A percentile compares a stretch with the other conserved stretches of the same genome.
These are phyloP conservation scores for Vespertilio murinus DNA, from an alignment of 2,797 vertebrate genomes.

Conservation along the genomic window DNA sequence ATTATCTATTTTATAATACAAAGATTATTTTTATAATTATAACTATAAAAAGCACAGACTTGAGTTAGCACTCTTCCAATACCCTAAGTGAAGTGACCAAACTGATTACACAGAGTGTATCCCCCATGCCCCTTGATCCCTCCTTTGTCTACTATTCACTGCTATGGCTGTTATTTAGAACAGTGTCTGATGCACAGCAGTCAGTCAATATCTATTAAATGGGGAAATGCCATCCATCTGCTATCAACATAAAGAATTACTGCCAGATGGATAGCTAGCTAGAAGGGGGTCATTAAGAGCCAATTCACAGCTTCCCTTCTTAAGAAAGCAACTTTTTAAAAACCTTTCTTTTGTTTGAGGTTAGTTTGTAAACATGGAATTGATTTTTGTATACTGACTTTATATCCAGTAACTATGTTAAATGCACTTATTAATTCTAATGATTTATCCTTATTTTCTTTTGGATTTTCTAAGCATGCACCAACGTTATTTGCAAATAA, in stretches of 20 bases:
- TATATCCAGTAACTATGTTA: not conserved
- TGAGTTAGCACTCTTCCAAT: not conserved
- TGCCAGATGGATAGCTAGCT: not conserved
- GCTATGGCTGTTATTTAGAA: not conserved
- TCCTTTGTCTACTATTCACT: not conserved
- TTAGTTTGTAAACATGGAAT: not conserved
- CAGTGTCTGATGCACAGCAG: not conserved
- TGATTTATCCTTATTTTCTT: conserved; percentile 17
- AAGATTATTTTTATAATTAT: not conserved
- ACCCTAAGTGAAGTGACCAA: not conserved
- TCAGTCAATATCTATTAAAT: not conserved
- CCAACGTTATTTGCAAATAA: not conserved
- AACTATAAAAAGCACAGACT: not conserved
- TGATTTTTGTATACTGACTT: conserved; percentile 10
- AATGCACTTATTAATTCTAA: not conserved
- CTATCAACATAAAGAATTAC: not conserved
- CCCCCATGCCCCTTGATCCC: not conserved
- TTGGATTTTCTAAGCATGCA: not conserved
- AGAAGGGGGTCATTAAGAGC: not conserved
- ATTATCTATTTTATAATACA: not conserved
- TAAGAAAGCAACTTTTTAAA: not conserved
- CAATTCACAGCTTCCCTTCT: not conserved
- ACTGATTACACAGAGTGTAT: not conserved
- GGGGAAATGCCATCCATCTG: not conserved
- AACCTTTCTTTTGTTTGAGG: conserved; percentile 5